phyloP scores from a whole-genome alignment of 2,888 invertebrate genomes.

The Eristalinus aeneus region DNA sequence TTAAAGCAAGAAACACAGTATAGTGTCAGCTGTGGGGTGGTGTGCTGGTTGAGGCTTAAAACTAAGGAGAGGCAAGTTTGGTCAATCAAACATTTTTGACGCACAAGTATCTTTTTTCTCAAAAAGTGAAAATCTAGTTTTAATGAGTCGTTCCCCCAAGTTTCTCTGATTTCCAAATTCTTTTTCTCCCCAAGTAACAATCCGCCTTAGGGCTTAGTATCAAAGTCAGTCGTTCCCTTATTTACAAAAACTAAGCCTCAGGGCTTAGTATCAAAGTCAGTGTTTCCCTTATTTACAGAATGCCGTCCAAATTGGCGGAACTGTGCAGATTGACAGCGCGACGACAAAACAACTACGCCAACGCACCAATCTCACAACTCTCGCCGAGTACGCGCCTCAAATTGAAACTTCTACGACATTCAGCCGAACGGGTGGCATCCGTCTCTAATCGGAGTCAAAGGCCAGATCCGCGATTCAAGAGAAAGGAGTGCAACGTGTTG shows the following conservation, averaged over 20 bases:
- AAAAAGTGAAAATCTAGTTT: too few relatives aligned
- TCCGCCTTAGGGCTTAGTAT: too few relatives aligned
- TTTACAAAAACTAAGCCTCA: neutral
- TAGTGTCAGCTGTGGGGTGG: too few relatives aligned
- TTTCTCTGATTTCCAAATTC: too few relatives aligned
- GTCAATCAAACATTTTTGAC: too few relatives aligned
- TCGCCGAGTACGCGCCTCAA: neutral
- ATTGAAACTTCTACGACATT: slow-evolving; percentile 59
- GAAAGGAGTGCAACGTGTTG: slow-evolving; percentile 57
- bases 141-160: too few relatives aligned
- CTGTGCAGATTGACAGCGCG: slow-evolving; percentile 41
- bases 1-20: too few relatives aligned
- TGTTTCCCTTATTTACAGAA: neutral
- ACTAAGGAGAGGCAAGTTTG: too few relatives aligned
- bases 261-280: neutral
- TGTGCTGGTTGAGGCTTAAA: too few relatives aligned
- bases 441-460: slow-evolving; percentile 28
- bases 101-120: too few relatives aligned
- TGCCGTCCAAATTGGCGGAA: slow-evolving; percentile 20
- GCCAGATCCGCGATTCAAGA: slow-evolving; percentile 11
- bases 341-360: slow-evolving; percentile 30
- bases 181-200: too few relatives aligned
- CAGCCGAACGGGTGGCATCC: slow-evolving; percentile 63
- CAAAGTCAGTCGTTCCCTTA: too few relatives aligned
- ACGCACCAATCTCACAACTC: slow-evolving; percentile 27